Evolutionary conservation across 2,113 vertebrate species (phyloP).

Genomic region (Myrmecophaga tridactyla): DNA sequence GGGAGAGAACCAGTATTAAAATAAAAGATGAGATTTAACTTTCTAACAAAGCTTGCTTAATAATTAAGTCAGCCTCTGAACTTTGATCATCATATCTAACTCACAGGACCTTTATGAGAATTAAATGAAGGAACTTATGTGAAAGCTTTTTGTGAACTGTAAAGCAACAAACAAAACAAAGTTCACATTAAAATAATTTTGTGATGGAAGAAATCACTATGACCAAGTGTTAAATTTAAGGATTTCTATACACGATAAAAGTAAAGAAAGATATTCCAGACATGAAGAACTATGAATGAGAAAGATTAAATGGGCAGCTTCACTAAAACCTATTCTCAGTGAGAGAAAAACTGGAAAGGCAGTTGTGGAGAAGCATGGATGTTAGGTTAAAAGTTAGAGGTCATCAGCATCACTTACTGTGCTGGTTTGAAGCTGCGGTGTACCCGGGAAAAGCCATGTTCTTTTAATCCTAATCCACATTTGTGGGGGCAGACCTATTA

Average conservation of each 20-base stretch:
- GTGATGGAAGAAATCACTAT: slow-evolving; percentile 4
- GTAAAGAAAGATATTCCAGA: background rate
- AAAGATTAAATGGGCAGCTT: background rate
- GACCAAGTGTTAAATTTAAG: background rate
- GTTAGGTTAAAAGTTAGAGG: background rate
- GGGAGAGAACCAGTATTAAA: background rate
- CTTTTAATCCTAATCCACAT: no score
- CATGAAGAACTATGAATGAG: slow-evolving; percentile 14
- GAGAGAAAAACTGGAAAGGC: background rate
- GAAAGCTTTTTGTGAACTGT: background rate
- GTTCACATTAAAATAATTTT: slow-evolving; percentile 16
- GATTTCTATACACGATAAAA: slow-evolving; percentile 26
- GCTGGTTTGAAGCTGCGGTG: no score
- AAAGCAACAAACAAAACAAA: slow-evolving; percentile 37
- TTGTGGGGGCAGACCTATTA: no score
- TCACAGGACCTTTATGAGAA: slow-evolving; percentile 21
- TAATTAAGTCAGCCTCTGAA: slow-evolving; percentile 29
- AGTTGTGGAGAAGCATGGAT: background rate
- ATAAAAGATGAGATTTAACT: background rate
- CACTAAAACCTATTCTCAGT: background rate
- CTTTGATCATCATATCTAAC: background rate
- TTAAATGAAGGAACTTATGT: slow-evolving; percentile 16
- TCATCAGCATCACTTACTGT: slow-evolving; percentile 80
- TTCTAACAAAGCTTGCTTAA: slow-evolving; percentile 1
- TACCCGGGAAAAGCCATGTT: no score